Evolutionary conservation across 2,888 invertebrate species (phyloP).

Genomic region (Sabellastarte sp.): DNA sequence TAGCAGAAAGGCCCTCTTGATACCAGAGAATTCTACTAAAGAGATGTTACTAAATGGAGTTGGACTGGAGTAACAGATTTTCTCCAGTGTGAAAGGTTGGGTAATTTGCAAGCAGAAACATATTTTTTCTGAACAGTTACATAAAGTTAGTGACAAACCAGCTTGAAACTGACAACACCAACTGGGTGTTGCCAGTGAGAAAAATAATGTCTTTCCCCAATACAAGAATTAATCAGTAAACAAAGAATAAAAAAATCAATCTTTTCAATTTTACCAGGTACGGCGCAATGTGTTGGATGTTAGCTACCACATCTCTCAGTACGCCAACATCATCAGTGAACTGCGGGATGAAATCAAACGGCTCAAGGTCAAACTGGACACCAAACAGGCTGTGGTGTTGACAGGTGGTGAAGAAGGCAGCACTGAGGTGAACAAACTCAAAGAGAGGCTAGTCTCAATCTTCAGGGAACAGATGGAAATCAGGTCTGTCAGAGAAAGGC

Average conservation of each 20-base stretch:
- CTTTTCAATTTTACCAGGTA: constrained; percentile 61
- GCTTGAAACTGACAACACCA: no score
- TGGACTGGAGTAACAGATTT: no score
- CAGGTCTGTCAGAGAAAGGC: constrained; percentile 61
- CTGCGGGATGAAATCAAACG: constrained; percentile 76
- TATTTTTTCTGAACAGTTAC: no score
- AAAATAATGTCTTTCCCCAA: no score
- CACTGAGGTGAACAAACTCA: constrained; percentile 62
- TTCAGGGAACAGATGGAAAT: constrained; percentile 93
- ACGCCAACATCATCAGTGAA: constrained; percentile 78
- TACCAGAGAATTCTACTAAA: no score
- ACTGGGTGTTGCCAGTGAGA: no score
- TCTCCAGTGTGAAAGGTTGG: no score
- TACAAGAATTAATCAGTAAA: no score
- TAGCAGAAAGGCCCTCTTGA: no score
- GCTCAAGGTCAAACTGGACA: constrained; percentile 46
- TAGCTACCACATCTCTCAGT: constrained; percentile 79
- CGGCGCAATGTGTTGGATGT: constrained; percentile 69
- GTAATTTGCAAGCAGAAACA: no score
- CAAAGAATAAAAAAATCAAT: background rate
- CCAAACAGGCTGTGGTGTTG: constrained; percentile 3
- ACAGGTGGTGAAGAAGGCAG: constrained; percentile 62
- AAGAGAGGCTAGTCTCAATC: constrained; percentile 82
- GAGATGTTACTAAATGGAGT: no score
- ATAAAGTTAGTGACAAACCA: no score